Conservation (phyloP, 1,140 invertebrate species). For the Harpegnathos saltator region DNA sequence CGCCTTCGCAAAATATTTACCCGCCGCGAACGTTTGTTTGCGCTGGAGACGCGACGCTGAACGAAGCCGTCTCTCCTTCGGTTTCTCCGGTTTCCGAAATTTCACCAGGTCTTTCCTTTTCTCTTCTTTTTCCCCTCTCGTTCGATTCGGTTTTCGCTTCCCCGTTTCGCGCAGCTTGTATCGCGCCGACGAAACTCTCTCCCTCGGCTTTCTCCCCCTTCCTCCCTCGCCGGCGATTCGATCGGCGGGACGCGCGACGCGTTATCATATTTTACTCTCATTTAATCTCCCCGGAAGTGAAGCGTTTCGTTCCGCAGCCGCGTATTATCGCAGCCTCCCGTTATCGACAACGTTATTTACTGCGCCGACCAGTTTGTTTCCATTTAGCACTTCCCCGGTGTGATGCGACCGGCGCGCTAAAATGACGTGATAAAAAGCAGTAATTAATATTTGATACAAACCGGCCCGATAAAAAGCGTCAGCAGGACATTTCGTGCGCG, state of each 20-base stretch:
- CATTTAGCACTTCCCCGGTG: slow-evolving; percentile 35
- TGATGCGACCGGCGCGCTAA: neutral
- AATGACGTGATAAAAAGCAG: slow-evolving; percentile 28
- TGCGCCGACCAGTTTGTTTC: slow-evolving; percentile 44
- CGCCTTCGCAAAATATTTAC: neutral
- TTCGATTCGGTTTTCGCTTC: too few species aligned
- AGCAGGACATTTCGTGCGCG: neutral
- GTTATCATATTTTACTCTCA: slow-evolving; percentile 65
- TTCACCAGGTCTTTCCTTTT: neutral
- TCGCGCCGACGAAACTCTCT: neutral
- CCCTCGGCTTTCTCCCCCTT: too few species aligned
- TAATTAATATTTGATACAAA: slow-evolving; percentile 51
- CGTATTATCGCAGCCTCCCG: slow-evolving; percentile 59
- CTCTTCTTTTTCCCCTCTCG: neutral
- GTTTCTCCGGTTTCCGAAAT: neutral
- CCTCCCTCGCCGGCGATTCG: neutral
- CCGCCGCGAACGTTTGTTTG: neutral
- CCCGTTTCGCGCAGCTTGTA: too few species aligned
- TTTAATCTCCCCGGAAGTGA: slow-evolving; percentile 64
- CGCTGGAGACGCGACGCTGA: neutral
- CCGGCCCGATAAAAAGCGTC: neutral
- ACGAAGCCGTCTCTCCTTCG: too few species aligned
- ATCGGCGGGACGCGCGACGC: slow-evolving; percentile 9
- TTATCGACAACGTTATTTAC: slow-evolving; percentile 66
- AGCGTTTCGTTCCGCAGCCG: slow-evolving; percentile 38